Evolutionary conservation across 2,113 vertebrate species (phyloP), one percentile per base, ranked within the genome.

Genomic region (Notarius quadriscutis): DNA sequence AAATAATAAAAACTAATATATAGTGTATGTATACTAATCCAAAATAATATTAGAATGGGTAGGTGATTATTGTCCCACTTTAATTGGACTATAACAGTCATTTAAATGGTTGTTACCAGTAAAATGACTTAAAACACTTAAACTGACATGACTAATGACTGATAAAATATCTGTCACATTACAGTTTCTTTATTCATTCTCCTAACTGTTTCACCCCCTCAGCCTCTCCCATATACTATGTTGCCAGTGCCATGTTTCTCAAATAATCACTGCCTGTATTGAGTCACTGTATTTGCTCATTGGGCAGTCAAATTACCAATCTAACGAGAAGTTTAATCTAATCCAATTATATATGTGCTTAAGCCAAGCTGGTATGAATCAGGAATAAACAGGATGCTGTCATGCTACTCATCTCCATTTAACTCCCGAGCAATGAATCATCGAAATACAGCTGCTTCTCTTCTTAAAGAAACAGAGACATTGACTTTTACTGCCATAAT

Each of bases 271-370:
- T 17, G 65, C n/a, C 17, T 71, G n/a, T 34, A 22, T 30, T 17
- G 5, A 34, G 15, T 34, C 2, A 41, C 50, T 53, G 50, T 14
- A 53, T 34, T 69, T 74, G 30, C 9, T 85, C 25, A 62, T 27
- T 53, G 8, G 6, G 18, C 48, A 69, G 63, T 53, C 48, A 53
- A 65, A 67, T 81, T 51, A 50, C 7, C 53, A 67, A 83, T 67
- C 41, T 50, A 53, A 83, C 30, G 78, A 41, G 81, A 88, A 55
- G 63, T 72, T 57, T 74, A 12, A 88, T 60, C 53, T 85, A 85
- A 86, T 90, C 55, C 89, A 92, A 94, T 88, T 79, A 90, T 63
- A 82, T 91, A 93, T 87, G 84, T 87, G 84, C 74, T 84, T 86
- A 74, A 85, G 86, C 50, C 62, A 50, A 80, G 8, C 20, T 86